phyloP scores from a whole-genome alignment of 1,140 invertebrate species.

The Pararge aegeria region DNA sequence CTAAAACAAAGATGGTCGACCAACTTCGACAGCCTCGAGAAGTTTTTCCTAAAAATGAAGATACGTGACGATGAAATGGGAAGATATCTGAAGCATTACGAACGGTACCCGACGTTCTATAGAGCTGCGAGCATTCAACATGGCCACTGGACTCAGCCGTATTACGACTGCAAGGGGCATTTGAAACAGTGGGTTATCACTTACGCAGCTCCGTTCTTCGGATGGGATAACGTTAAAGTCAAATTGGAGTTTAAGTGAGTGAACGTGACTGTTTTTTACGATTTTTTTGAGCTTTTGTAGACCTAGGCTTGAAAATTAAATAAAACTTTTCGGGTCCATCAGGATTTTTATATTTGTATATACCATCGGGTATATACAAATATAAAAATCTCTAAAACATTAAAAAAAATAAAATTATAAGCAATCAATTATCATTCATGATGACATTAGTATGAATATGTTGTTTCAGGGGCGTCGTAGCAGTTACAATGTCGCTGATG shows the following conservation, averaged over 20 bases:
- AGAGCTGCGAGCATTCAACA: slow-evolving; percentile 90
- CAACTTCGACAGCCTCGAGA: slow-evolving; percentile 95
- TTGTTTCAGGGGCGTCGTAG: slow-evolving; percentile 94
- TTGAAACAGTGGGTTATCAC: slow-evolving; percentile 97
- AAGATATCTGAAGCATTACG: slow-evolving; percentile 89
- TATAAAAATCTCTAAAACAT: no score
- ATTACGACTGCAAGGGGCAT: slow-evolving; percentile 96
- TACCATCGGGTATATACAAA: no score
- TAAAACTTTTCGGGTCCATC: no score
- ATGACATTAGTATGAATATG: no score
- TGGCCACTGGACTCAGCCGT: slow-evolving; percentile 96
- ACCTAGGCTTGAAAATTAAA: no score
- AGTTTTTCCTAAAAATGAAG: slow-evolving; percentile 95
- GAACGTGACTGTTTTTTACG: no score
- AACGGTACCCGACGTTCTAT: slow-evolving; percentile 94
- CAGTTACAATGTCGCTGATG: slow-evolving; percentile 94
- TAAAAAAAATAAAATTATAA: no score
- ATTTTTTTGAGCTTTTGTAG: no score
- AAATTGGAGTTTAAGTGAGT: slow-evolving; percentile 97
- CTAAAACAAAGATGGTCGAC: slow-evolving; percentile 96
- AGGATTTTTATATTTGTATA: no score
- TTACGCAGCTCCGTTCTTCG: slow-evolving; percentile 98
- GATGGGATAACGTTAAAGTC: slow-evolving; percentile 94
- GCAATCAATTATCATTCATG: no score
- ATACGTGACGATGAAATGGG: slow-evolving; percentile 94